Conservation (phyloP, 2,888 invertebrate genomes). For the Crepidodera aurea region DNA sequence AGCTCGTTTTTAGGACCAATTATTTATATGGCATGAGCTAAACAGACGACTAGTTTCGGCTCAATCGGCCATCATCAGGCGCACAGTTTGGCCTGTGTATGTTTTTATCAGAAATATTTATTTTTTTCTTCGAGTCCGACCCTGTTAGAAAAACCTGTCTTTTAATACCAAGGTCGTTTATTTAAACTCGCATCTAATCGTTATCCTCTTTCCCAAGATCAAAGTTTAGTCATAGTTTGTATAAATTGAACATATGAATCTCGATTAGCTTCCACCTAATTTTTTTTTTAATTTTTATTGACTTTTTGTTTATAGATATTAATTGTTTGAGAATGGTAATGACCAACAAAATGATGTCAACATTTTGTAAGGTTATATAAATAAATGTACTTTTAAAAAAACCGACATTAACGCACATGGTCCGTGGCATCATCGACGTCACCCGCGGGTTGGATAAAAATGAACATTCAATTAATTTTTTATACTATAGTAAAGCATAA, state of each 20-base stretch:
- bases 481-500: too few relatives aligned
- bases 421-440: background rate
- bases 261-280: too few relatives aligned
- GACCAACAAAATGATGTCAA: constrained; percentile 2
- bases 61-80: too few relatives aligned
- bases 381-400: constrained; percentile 12
- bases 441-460: too few relatives aligned
- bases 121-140: too few relatives aligned
- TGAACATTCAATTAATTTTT: too few relatives aligned
- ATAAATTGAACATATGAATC: background rate
- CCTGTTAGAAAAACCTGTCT: too few relatives aligned
- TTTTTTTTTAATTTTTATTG: background rate
- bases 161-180: background rate
- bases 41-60: too few relatives aligned
- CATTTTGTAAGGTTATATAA: constrained; percentile 19
- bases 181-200: background rate
- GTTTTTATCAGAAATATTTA: too few relatives aligned
- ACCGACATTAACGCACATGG: constrained; percentile 11
- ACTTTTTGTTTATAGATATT: background rate
- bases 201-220: background rate
- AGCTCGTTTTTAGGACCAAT: too few relatives aligned
- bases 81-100: too few relatives aligned
- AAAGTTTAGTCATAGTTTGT: background rate
- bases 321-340: background rate
- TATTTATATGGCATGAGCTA: too few relatives aligned